These are phyloP conservation scores for Notarius lentiginosus DNA, from an alignment of 2,113 vertebrate genomes.

Conservation along the genomic window DNA sequence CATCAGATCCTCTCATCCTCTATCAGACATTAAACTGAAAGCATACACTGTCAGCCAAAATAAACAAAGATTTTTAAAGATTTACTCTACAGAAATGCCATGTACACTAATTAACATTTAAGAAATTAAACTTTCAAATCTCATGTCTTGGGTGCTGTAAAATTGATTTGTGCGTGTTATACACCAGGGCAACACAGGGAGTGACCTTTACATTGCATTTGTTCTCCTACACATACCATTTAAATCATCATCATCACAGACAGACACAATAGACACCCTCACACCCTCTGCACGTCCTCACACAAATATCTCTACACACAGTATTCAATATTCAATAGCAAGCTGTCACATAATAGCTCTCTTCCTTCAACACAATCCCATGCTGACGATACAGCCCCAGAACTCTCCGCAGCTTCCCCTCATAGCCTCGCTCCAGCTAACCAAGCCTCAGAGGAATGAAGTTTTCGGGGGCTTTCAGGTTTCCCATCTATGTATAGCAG, in stretches of 20 bases:
- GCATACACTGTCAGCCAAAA: conserved; percentile 58
- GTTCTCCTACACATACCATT: conserved; percentile 42
- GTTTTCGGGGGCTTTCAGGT: conserved; percentile 53
- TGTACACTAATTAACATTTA: conserved; percentile 22
- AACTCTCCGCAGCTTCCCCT: conserved; percentile 32
- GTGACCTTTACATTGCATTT: conserved; percentile 26
- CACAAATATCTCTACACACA: conserved; percentile 49
- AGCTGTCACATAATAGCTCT: conserved; percentile 69
- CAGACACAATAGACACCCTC: conserved; percentile 19
- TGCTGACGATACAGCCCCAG: conserved; percentile 61
- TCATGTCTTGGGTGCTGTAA: neutral
- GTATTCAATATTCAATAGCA: conserved; percentile 71
- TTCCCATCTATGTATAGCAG: conserved; percentile 51
- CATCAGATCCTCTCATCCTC: conserved; percentile 29
- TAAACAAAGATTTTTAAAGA: conserved; percentile 68
- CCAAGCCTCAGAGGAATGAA: conserved; percentile 50
- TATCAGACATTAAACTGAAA: conserved; percentile 49
- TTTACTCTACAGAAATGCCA: conserved; percentile 64
- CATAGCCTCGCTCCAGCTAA: conserved; percentile 27
- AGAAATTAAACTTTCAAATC: neutral
- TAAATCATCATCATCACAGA: conserved; percentile 28
- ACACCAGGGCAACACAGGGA: neutral
- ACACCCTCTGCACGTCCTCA: conserved; percentile 22
- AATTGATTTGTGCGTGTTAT: conserved; percentile 1
- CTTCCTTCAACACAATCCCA: conserved; percentile 58